These are phyloP conservation scores for Calephelis virginiensis DNA, from an alignment of 1,140 invertebrate genomes.

Conservation along the genomic window DNA sequence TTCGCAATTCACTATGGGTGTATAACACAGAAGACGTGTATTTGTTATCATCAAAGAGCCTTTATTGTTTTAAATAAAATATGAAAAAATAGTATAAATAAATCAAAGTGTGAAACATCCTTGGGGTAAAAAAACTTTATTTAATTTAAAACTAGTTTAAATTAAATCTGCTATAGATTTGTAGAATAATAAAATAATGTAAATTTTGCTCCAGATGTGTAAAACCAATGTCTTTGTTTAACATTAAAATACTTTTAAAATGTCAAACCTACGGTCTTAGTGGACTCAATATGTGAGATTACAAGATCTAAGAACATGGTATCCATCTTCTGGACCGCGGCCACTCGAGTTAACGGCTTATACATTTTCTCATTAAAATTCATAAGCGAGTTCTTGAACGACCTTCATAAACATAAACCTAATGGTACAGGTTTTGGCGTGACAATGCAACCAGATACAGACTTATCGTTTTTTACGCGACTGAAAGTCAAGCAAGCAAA, in stretches of 20 bases:
- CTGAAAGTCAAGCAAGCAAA: conserved; percentile 8
- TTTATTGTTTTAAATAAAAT: too few relatives aligned
- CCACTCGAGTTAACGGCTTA: conserved; percentile 22
- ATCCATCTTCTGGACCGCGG: conserved; percentile 1
- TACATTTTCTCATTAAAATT: conserved; percentile 30
- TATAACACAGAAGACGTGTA: too few relatives aligned
- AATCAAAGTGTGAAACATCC: too few relatives aligned
- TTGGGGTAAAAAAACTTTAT: too few relatives aligned
- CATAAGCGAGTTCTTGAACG: conserved; percentile 25
- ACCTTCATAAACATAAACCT: conserved; percentile 35
- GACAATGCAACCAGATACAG: conserved; percentile 14
- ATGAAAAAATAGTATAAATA: too few relatives aligned
- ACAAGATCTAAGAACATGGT: conserved; percentile 7
- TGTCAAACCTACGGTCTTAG: background rate
- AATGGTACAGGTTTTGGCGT: conserved; percentile 25
- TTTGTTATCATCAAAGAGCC: too few relatives aligned
- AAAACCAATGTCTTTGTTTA: background rate
- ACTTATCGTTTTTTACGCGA: background rate
- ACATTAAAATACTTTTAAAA: background rate
- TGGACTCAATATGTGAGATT: conserved; percentile 2
- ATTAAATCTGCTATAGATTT: too few relatives aligned
- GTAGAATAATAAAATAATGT: too few relatives aligned
- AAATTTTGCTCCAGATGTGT: background rate
- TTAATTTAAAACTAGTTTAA: too few relatives aligned
- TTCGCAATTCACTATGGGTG: too few relatives aligned